These are phyloP conservation scores for Sturnira hondurensis DNA, from an alignment of 2,113 vertebrate species.

Conservation along the genomic window DNA sequence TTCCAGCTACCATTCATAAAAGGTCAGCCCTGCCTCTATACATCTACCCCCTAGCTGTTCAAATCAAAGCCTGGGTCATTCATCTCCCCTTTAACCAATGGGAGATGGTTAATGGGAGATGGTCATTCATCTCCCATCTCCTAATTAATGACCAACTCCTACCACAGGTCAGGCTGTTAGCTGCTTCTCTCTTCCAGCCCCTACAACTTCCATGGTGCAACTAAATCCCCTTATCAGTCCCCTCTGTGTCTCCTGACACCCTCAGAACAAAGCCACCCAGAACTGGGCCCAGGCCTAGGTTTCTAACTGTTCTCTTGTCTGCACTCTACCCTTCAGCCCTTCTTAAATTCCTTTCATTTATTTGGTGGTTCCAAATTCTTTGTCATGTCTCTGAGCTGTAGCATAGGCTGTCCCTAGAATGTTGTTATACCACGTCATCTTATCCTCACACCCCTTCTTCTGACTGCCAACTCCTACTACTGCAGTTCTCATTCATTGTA, in stretches of 20 bases:
- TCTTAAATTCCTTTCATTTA: not conserved
- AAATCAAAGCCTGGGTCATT: not conserved
- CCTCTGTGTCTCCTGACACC: not conserved
- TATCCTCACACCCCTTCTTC: not conserved
- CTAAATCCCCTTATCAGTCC: accelerated
- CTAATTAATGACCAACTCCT: not conserved
- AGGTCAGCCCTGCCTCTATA: not conserved
- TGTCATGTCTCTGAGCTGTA: not conserved
- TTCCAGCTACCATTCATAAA: not conserved
- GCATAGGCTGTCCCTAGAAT: not conserved
- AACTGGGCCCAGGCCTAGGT: not conserved
- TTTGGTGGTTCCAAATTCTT: not conserved
- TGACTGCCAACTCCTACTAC: not conserved
- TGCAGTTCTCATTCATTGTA: not conserved
- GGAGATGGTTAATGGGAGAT: too few species aligned
- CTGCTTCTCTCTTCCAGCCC: not conserved
- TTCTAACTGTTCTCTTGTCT: not conserved
- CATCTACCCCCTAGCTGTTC: not conserved
- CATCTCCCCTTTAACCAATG: not conserved
- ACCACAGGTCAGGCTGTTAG: not conserved
- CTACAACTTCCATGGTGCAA: not conserved
- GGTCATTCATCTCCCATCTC: not conserved
- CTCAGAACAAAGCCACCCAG: not conserved
- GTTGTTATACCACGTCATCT: not conserved
- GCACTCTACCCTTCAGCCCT: too few species aligned